A percentile compares a stretch with the other conserved stretches of the same genome.
phyloP scores from a whole-genome alignment of 2,888 invertebrate species.

The Limnephilus lunatus region DNA sequence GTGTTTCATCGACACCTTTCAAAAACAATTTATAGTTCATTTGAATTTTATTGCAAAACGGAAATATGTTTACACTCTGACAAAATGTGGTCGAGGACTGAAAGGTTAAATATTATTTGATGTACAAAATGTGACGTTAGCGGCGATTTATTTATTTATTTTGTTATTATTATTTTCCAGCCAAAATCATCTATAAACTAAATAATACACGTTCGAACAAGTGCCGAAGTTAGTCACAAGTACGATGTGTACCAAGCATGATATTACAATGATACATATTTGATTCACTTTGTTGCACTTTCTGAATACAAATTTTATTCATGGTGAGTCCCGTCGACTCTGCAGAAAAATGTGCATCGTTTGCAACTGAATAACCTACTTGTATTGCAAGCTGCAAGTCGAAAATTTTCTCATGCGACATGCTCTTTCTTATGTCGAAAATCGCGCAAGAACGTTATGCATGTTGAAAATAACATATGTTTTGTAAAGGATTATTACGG shows the following conservation, averaged over 20 bases:
- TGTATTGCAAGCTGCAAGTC: background rate
- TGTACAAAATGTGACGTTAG: background rate
- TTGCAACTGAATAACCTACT: conserved; percentile 13
- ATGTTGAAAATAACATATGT: background rate
- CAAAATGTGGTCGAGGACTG: too few relatives aligned
- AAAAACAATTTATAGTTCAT: too few relatives aligned
- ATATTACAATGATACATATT: conserved; percentile 36
- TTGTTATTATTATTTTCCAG: background rate
- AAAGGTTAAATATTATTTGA: too few relatives aligned
- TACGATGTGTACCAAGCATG: background rate
- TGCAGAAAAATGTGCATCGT: conserved; percentile 12
- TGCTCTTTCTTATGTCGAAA: background rate
- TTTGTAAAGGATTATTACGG: background rate
- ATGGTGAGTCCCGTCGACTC: conserved; percentile 19
- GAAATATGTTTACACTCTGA: too few relatives aligned
- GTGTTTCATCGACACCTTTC: too few relatives aligned
- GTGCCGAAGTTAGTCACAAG: background rate
- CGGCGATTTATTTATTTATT: background rate
- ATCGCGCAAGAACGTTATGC: background rate
- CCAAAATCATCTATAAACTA: background rate
- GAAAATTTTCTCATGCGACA: background rate
- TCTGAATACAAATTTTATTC: conserved; percentile 58
- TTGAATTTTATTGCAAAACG: too few relatives aligned
- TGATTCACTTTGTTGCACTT: conserved; percentile 47
- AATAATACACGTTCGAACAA: background rate